Base-by-base conservation (phyloP, 2,888 invertebrate genomes). In the Eumacrocentrus americanus region DNA sequence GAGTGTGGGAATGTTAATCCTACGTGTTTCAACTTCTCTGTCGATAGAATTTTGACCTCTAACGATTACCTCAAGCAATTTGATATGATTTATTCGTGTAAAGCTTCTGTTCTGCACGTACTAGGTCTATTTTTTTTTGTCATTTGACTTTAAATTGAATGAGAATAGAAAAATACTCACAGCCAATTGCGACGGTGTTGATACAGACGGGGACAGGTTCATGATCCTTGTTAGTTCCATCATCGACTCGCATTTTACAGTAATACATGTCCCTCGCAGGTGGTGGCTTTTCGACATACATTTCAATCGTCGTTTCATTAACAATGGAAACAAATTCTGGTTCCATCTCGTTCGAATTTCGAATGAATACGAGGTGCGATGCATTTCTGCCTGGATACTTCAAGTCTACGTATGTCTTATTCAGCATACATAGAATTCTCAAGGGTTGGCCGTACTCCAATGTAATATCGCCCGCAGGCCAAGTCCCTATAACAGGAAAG, bases 361-460 rank as follows among this genome's bases (percentile, higher is more conserved):
- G 80, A 67, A 74, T 77, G 71, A 86, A 87, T 47, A 78, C 74
- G 46, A 87, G 76, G 67, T 82, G 71, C 7, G 83, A 82, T 9
- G 85, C 76, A 75, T 88, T 87, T 70, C 82, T 81, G 18, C 85
- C 82, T 67, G 83, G 81, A 37, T 82, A 79, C 18, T 81, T 76
- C 0, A 78, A 74, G 61, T 81, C 79, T 62, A 74, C 67, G 20
- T 66, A 68, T 20, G 74, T 71, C 64, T 84, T 81, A 70, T 84
- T 81, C 46, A 89, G 82, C 60, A 85, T 82, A 78, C 91, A 91
- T 61, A 82, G 84, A 69, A 91, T 85, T 71, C 86, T 84, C 70
- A 91, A 78, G 1, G 88, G 83, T 18, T 84, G 72, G 1, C 90
- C 89, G 72, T 85, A 83, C 64, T 82, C 82, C 53, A 90, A 76